Percentiles rank a stretch among this genome's conserved stretches.
Conservation (phyloP, 2,113 vertebrate genomes). For the Zeus faber region DNA sequence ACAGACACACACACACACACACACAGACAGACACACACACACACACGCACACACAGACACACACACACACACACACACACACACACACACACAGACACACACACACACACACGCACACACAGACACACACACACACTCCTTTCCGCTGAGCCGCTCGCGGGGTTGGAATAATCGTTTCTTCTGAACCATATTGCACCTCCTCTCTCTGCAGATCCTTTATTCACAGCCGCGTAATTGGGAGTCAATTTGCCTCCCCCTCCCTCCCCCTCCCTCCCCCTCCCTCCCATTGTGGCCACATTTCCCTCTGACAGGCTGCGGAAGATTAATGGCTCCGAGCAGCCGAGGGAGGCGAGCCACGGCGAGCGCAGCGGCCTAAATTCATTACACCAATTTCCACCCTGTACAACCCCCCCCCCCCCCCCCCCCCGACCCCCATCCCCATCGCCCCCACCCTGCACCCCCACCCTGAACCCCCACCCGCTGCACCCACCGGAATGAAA, state of each 20-base stretch:
- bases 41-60: not conserved
- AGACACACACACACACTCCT: not conserved
- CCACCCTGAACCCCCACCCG: no score
- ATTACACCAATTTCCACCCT: constrained; percentile 1
- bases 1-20: not conserved
- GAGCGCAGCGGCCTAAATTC: not conserved
- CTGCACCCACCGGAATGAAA: no score
- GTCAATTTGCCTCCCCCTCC: not conserved
- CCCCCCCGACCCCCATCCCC: not conserved
- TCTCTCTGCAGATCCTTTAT: not conserved
- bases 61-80: constrained; percentile 2
- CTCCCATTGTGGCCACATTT: not conserved
- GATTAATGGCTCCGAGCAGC: not conserved
- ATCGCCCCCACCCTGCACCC: no score
- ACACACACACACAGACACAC: not conserved
- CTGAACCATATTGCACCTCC: not conserved
- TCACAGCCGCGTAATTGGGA: not conserved
- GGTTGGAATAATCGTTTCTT: not conserved
- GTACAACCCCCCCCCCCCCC: not conserved
- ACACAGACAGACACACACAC: not conserved
- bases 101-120: not conserved
- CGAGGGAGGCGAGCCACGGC: not conserved
- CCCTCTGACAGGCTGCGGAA: not conserved
- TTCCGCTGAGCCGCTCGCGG: not conserved
- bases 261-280: not conserved